Percentiles rank a stretch among this genome's conserved stretches.
Evolutionary conservation across 2,113 vertebrate species (phyloP).

Genomic region (Siniperca chuatsi): DNA sequence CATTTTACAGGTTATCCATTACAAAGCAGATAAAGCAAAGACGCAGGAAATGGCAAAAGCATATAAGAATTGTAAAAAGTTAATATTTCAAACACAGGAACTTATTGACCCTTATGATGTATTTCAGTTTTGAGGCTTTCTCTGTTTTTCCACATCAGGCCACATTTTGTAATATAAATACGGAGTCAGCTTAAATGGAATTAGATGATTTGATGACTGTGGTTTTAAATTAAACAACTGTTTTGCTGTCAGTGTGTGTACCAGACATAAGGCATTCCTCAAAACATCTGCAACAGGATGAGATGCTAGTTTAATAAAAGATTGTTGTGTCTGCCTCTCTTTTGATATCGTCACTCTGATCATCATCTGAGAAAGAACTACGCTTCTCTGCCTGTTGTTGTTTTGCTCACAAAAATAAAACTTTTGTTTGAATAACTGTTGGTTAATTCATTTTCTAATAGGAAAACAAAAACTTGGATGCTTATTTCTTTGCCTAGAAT

Average conservation of each 20-base stretch:
- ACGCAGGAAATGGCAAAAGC: neutral
- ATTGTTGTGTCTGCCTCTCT: slow-evolving; percentile 62
- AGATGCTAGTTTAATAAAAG: slow-evolving; percentile 41
- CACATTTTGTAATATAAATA: slow-evolving; percentile 26
- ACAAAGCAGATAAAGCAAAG: slow-evolving; percentile 2
- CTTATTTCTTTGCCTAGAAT: neutral
- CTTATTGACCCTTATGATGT: slow-evolving; percentile 7
- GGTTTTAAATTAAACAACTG: slow-evolving; percentile 39
- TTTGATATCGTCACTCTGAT: slow-evolving; percentile 4
- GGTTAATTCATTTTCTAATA: slow-evolving; percentile 11
- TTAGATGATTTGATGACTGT: slow-evolving; percentile 20
- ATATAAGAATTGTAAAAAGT: neutral
- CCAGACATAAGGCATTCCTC: slow-evolving; percentile 30
- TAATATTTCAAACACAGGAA: slow-evolving; percentile 11
- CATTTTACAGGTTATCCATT: neutral
- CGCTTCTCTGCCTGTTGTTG: neutral
- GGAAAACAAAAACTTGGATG: slow-evolving; percentile 1
- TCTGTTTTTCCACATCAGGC: slow-evolving; percentile 45
- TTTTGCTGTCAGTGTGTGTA: slow-evolving; percentile 7
- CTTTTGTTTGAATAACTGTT: slow-evolving; percentile 14
- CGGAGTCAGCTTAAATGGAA: slow-evolving; percentile 15
- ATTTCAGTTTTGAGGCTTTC: slow-evolving; percentile 13
- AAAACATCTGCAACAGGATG: slow-evolving; percentile 2
- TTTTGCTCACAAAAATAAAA: slow-evolving; percentile 2
- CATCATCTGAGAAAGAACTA: neutral